A percentile compares a stretch with the other conserved stretches of the same genome.
Evolutionary conservation across 2,113 vertebrate species (phyloP).

Genomic region (Scolopax mira): DNA sequence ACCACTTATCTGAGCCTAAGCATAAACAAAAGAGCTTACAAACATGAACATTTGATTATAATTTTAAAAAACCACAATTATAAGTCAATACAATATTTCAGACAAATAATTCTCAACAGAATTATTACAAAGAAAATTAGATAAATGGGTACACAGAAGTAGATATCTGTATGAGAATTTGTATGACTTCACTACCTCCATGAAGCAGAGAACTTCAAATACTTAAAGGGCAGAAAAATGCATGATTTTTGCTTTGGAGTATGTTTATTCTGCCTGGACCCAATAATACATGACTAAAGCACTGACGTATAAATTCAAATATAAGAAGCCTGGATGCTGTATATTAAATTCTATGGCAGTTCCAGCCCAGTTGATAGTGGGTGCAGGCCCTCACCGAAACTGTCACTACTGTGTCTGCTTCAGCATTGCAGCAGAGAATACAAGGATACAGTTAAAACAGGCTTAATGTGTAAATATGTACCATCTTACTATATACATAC

Average conservation of each 20-base stretch:
- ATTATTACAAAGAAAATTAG: not conserved
- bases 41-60: rapidly evolving
- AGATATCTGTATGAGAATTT: not conserved
- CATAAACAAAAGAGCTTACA: not conserved
- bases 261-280: not conserved
- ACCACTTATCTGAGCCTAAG: not conserved
- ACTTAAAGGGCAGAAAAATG: not conserved
- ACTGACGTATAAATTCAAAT: not conserved
- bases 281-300: not conserved
- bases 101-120: not conserved
- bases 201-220: not conserved
- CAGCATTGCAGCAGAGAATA: not conserved
- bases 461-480: not conserved
- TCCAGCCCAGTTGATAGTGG: not conserved
- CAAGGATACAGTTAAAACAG: not conserved
- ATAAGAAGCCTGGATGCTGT: not conserved
- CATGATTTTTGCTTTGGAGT: not conserved
- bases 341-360: not conserved
- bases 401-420: not conserved
- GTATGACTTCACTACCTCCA: not conserved
- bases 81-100: not conserved
- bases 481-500: constrained; percentile 22
- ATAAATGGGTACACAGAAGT: not conserved
- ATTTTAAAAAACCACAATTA: not conserved
- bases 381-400: not conserved